Conservation (phyloP, 2,888 invertebrate species). For the Drosophila recens region DNA sequence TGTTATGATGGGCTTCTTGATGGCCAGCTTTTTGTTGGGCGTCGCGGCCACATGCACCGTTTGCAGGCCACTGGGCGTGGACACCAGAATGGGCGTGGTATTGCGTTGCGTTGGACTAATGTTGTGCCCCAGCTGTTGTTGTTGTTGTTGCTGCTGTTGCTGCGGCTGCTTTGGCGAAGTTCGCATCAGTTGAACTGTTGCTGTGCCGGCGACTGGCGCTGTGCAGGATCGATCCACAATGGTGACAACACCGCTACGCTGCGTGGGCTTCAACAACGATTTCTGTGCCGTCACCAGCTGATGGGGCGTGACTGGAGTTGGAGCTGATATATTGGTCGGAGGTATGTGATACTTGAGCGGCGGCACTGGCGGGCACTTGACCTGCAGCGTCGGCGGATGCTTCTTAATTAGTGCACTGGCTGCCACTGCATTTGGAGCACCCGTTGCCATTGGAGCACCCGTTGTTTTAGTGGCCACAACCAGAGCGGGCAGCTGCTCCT, state of each 20-base stretch:
- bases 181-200: slow-evolving; percentile 38
- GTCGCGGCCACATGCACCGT: slow-evolving; percentile 83
- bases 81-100: slow-evolving; percentile 82
- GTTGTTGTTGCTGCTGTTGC: too few species aligned
- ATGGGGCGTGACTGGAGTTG: slow-evolving; percentile 7
- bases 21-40: slow-evolving; percentile 73
- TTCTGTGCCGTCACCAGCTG: slow-evolving; percentile 62
- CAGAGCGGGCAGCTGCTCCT: slow-evolving; percentile 73
- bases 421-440: slow-evolving; percentile 3
- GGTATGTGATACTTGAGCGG: slow-evolving; percentile 82
- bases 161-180: slow-evolving; percentile 31
- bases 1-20: slow-evolving; percentile 82
- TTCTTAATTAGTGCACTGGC: slow-evolving; percentile 47
- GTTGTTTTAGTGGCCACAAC: slow-evolving; percentile 70
- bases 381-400: slow-evolving; percentile 50
- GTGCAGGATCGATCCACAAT: slow-evolving; percentile 43
- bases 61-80: slow-evolving; percentile 83
- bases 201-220: slow-evolving; percentile 2
- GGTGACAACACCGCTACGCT: slow-evolving; percentile 52
- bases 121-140: slow-evolving; percentile 14
- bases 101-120: slow-evolving; percentile 57
- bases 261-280: slow-evolving; percentile 72
- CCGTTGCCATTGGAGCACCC: slow-evolving; percentile 30
- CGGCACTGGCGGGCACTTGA: slow-evolving; percentile 80
- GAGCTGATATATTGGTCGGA: slow-evolving; percentile 21